Evolutionary conservation across 2,797 vertebrate species (phyloP).

Genomic region (Hylomyscus alleni): DNA sequence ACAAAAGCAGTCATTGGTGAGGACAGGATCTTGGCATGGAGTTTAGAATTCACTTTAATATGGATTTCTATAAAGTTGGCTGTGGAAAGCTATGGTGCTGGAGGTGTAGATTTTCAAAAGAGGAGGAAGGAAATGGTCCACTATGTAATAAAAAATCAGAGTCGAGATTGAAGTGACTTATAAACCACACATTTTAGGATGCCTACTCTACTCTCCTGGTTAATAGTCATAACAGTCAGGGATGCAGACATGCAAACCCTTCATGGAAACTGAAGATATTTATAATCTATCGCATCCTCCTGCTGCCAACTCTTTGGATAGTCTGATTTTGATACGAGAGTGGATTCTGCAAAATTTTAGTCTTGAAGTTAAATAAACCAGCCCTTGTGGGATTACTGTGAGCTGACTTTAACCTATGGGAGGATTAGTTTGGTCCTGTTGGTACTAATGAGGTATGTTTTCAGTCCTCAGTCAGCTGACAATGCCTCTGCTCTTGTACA

Average conservation of each 20-base stretch:
- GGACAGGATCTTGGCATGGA: slow-evolving; percentile 66
- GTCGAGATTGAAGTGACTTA: slow-evolving; percentile 63
- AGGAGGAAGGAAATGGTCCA: slow-evolving; percentile 74
- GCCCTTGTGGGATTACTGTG: neutral
- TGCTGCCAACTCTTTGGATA: neutral
- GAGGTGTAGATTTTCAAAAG: slow-evolving; percentile 76
- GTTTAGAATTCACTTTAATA: slow-evolving; percentile 67
- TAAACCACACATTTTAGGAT: slow-evolving; percentile 66
- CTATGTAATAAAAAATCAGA: slow-evolving; percentile 75
- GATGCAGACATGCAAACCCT: neutral
- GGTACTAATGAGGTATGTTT: neutral
- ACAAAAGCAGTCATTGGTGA: slow-evolving; percentile 66
- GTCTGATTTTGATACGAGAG: slow-evolving; percentile 35
- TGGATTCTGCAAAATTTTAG: slow-evolving; percentile 13
- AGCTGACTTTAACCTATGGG: neutral
- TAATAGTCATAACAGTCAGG: slow-evolving; percentile 15
- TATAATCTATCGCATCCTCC: neutral
- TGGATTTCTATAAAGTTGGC: slow-evolving; percentile 72
- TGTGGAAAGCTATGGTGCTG: slow-evolving; percentile 44
- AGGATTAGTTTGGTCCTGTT: neutral
- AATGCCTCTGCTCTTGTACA: neutral
- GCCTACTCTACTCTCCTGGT: neutral
- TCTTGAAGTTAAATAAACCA: slow-evolving; percentile 26
- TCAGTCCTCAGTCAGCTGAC: too few relatives aligned
- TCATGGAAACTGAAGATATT: slow-evolving; percentile 32